A percentile compares a stretch with the other conserved stretches of the same genome.
Evolutionary conservation across 2,888 invertebrate species (phyloP).

Genomic region (Xestia ashworthii): DNA sequence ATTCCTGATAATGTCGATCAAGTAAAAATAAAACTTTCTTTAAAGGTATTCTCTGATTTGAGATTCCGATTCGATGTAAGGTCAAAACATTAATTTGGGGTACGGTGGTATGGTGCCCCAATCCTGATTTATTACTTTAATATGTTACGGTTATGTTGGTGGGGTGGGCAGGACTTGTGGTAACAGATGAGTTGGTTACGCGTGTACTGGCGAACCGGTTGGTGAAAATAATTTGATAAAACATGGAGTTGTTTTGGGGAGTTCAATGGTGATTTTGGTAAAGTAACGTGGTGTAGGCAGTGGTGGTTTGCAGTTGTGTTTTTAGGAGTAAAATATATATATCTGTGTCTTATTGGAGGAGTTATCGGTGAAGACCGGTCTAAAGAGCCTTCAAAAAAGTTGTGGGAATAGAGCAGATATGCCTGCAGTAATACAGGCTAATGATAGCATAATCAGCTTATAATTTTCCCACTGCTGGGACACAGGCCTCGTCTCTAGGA

Average conservation of each 20-base stretch:
- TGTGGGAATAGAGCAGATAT: not conserved
- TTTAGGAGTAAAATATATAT: not conserved
- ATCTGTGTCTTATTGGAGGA: not conserved
- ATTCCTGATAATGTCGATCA: constrained; percentile 58
- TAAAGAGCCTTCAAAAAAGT: not conserved
- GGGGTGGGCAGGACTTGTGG: constrained; percentile 56
- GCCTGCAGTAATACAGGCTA: not conserved
- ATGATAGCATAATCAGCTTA: not conserved
- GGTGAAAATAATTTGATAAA: constrained; percentile 49
- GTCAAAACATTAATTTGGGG: constrained; percentile 68
- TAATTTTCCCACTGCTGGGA: not conserved
- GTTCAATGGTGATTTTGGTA: not conserved
- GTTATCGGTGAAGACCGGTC: not conserved
- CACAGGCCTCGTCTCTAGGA: not conserved
- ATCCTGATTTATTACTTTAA: constrained; percentile 67
- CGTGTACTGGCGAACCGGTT: constrained; percentile 43
- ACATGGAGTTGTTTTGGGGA: constrained; percentile 12
- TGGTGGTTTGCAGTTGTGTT: not conserved
- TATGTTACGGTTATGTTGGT: constrained; percentile 61
- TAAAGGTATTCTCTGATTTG: constrained; percentile 57
- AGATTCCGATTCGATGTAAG: constrained; percentile 53
- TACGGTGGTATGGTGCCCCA: constrained; percentile 43
- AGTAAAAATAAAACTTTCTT: constrained; percentile 51
- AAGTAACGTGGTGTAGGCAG: not conserved
- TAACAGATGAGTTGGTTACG: constrained; percentile 61